Conservation (phyloP, 2,888 invertebrate species). For the Drosophila peninsularis region DNA sequence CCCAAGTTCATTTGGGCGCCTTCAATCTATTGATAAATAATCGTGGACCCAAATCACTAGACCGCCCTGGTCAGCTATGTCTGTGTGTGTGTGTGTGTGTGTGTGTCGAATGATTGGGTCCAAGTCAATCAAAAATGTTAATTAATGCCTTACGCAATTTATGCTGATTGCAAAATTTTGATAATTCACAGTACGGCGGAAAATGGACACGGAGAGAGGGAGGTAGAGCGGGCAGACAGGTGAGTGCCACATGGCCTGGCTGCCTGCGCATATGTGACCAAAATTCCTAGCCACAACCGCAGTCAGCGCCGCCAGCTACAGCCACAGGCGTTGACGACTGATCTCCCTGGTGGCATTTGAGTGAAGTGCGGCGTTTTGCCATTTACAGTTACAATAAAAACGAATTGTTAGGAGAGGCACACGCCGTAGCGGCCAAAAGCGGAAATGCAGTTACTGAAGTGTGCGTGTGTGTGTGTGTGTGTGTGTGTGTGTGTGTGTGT, state of each 20-base stretch:
- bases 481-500: background rate
- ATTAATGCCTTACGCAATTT: slow-evolving; percentile 16
- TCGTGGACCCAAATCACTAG: slow-evolving; percentile 19
- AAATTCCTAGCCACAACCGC: slow-evolving; percentile 29
- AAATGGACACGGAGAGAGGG: background rate
- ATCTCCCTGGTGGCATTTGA: slow-evolving; percentile 43
- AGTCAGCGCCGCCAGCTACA: background rate
- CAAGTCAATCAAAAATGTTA: slow-evolving; percentile 35
- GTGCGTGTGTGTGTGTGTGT: slow-evolving; percentile 2
- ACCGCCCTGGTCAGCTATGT: background rate
- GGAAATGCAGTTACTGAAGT: slow-evolving; percentile 7
- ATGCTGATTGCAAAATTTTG: slow-evolving; percentile 13
- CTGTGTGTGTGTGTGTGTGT: background rate
- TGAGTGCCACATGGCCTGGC: slow-evolving; percentile 12
- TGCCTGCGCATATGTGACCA: slow-evolving; percentile 26
- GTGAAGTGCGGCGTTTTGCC: slow-evolving; percentile 20
- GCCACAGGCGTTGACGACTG: slow-evolving; percentile 20
- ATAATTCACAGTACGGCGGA: background rate
- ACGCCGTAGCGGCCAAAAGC: slow-evolving; percentile 5
- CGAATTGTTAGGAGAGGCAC: slow-evolving; percentile 7
- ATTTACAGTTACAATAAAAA: slow-evolving; percentile 16
- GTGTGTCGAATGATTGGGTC: slow-evolving; percentile 6
- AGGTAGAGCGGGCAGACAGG: background rate
- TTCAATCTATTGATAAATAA: slow-evolving; percentile 32
- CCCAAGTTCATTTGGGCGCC: slow-evolving; percentile 33